Evolutionary conservation across 2,797 vertebrate species (phyloP).

Genomic region (Aythya fuligula): DNA sequence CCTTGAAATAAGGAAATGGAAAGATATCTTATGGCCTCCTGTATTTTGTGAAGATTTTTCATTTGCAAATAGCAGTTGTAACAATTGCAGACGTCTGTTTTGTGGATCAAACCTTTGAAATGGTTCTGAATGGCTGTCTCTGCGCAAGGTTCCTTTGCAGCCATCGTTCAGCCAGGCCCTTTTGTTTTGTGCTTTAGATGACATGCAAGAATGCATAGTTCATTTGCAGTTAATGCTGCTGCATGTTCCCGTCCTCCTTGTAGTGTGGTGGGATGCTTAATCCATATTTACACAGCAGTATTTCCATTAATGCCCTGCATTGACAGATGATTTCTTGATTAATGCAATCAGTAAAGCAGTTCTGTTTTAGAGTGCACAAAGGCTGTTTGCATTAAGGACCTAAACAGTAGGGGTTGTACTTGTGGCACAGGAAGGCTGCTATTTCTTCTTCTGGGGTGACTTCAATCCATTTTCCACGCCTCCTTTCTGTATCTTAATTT

Average conservation of each 20-base stretch:
- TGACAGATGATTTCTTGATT: conserved; percentile 35
- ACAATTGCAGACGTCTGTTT: not conserved
- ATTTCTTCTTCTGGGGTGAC: not conserved
- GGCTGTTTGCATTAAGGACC: not conserved
- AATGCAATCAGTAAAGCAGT: conserved; percentile 4
- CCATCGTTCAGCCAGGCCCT: not conserved
- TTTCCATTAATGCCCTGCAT: conserved; percentile 27
- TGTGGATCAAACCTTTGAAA: not conserved
- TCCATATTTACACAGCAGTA: conserved; percentile 45
- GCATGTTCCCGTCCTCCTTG: conserved; percentile 31
- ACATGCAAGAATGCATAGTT: not conserved
- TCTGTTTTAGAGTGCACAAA: conserved; percentile 18
- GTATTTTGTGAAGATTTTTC: not conserved
- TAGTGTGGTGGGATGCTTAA: conserved; percentile 50
- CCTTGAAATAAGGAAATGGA: not conserved
- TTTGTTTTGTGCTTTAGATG: conserved; percentile 4
- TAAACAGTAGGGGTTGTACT: not conserved
- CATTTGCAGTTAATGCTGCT: not conserved
- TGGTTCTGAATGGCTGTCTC: not conserved
- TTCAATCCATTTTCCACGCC: not conserved
- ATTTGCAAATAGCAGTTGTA: not conserved
- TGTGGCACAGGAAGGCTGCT: not conserved
- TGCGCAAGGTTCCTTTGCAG: not conserved
- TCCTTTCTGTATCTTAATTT: not conserved
- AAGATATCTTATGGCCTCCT: not conserved